Conservation (phyloP, 2,888 invertebrate genomes). For the Erebia palarica region DNA sequence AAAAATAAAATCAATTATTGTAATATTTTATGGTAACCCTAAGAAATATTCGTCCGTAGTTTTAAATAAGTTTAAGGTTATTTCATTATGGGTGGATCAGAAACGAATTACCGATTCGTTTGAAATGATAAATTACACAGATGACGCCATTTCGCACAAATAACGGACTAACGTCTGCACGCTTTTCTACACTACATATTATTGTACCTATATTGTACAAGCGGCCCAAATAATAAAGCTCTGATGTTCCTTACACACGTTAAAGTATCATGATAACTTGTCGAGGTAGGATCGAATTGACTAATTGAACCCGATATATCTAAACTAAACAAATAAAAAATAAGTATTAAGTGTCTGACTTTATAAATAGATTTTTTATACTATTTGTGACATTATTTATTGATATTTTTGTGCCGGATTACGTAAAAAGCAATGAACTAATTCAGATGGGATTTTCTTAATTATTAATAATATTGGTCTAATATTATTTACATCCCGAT, state of each 20-base stretch:
- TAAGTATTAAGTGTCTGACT: no score
- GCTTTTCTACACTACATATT: constrained; percentile 11
- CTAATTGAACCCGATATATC: no score
- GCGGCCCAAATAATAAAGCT: constrained; percentile 5
- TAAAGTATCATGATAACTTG: not conserved
- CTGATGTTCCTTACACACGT: not conserved
- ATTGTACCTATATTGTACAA: constrained; percentile 7
- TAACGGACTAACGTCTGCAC: constrained; percentile 36
- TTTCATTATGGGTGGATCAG: constrained; percentile 34
- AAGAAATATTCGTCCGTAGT: constrained; percentile 16
- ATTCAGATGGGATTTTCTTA: no score
- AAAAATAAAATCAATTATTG: not conserved
- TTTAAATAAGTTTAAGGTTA: constrained; percentile 34
- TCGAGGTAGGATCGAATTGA: no score
- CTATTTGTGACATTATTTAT: no score
- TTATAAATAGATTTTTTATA: no score
- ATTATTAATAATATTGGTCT: no score
- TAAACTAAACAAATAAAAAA: no score
- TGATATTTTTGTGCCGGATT: no score
- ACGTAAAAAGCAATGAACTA: no score
- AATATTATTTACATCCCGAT: no score
- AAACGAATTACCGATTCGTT: constrained; percentile 36
- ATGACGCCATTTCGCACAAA: constrained; percentile 41
- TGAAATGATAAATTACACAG: constrained; percentile 54
- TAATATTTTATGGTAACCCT: not conserved